Percentiles rank a stretch among this genome's conserved stretches.
Conservation (phyloP, 2,888 invertebrate species). For the Macropis europaea region DNA sequence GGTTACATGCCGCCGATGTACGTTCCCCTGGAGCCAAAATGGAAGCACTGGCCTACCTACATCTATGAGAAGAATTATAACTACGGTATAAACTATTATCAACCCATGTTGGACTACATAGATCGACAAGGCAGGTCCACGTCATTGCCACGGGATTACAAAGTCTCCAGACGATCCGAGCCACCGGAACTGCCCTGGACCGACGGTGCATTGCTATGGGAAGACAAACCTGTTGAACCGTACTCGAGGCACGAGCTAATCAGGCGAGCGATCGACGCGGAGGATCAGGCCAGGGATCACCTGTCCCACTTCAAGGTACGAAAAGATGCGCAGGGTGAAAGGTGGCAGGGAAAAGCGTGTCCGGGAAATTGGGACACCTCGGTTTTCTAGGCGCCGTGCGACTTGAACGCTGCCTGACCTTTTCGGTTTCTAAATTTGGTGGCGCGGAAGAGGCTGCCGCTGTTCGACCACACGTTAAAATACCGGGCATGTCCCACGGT, state of each 20-base stretch:
- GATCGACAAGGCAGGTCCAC: conserved; percentile 81
- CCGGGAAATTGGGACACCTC: conserved; percentile 44
- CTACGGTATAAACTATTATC: conserved; percentile 91
- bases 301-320: conserved; percentile 82
- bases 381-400: conserved; percentile 55
- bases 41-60: conserved; percentile 81
- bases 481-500: conserved; percentile 48
- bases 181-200: conserved; percentile 86
- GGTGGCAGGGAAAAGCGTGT: conserved; percentile 12
- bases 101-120: conserved; percentile 93
- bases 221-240: conserved; percentile 84
- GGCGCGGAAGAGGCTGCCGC: conserved; percentile 66
- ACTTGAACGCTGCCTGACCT: conserved; percentile 76
- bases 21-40: conserved; percentile 74
- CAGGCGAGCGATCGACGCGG: conserved; percentile 85
- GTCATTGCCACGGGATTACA: neutral
- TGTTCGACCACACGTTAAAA: conserved; percentile 31
- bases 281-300: conserved; percentile 86
- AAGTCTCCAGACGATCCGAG: conserved; percentile 57
- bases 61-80: conserved; percentile 92
- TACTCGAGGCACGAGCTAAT: conserved; percentile 86
- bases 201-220: conserved; percentile 78
- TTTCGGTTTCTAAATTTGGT: conserved; percentile 75
- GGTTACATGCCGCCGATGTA: conserved; percentile 68
- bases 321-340: conserved; percentile 9